These are phyloP conservation scores for Taxidea taxus DNA, from an alignment of 2,113 vertebrate species.

Conservation along the genomic window DNA sequence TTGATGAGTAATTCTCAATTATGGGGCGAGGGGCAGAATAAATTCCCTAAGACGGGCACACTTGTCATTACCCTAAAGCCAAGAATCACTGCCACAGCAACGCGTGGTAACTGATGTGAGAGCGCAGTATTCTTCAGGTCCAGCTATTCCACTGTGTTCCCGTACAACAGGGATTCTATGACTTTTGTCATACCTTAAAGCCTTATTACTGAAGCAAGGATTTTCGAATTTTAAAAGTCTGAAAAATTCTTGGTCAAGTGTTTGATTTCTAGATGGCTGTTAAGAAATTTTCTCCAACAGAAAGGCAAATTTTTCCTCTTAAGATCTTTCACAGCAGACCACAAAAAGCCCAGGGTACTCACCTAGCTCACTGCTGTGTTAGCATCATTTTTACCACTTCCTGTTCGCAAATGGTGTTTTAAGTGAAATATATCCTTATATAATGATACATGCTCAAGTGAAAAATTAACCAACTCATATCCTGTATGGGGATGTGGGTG, in stretches of 20 bases:
- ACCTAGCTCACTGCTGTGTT: not conserved
- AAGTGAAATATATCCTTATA: not conserved
- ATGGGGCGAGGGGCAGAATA: not conserved
- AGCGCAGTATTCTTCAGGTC: not conserved
- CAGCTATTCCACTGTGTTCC: not conserved
- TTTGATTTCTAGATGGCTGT: not conserved
- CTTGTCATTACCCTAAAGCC: not conserved
- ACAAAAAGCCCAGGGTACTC: not conserved
- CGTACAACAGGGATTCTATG: not conserved
- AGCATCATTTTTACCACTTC: not conserved
- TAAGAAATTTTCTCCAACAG: not conserved
- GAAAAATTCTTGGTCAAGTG: not conserved
- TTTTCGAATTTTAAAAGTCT: not conserved
- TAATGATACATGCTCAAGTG: not conserved
- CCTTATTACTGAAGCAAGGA: not conserved
- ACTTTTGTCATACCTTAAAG: not conserved
- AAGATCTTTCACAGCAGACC: not conserved
- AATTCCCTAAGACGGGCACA: not conserved
- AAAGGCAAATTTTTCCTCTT: not conserved
- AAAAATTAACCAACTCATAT: slow-evolving; percentile 16
- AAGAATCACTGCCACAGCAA: not conserved
- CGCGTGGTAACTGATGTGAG: not conserved
- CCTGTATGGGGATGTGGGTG: not conserved
- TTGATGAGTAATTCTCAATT: not conserved
- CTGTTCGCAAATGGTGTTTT: not conserved